Base-by-base conservation (phyloP, 37 sponge, comb jelly and placozoan species). In the Chondrosia reniformis region DNA sequence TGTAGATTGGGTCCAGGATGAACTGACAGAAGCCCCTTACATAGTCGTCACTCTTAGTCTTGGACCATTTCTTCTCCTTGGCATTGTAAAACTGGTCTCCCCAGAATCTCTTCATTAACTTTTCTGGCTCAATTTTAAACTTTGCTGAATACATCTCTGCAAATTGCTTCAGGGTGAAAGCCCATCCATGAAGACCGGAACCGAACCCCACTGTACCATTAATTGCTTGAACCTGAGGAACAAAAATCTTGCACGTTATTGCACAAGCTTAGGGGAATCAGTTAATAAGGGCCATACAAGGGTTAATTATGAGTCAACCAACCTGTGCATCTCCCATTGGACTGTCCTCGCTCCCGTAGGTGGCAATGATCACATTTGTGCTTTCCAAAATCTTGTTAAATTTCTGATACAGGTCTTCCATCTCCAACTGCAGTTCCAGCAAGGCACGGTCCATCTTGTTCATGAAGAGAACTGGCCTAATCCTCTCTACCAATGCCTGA, bases 401-500 rank as follows among this genome's bases (percentile, higher is more conserved):
- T 52, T 94, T 99, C 76, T 99, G 97, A 58, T 96, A 96, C 43
- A 97, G 83, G 36, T 97, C 95, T 34, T 94, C 92, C 66, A 89
- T 86, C 69, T 93, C 94, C 24, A 98, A 88, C 79, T 98, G 99
- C 22, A 98, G 85, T 85, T 98, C 99, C 22, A 98, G 91, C 13
- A 98, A 82, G 19, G 99, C 99, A 24, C 99, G 87, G 95, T 98
- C 99, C 99, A 98, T 98, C 89, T 98, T 98, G 96, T 98, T 98
- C 86, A 98, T 79, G 91, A 98, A 98, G 52, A 93, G 82, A 25
- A 98, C 92, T 12, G 99, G 99, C 83, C 84, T 95, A 84, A 98
- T 98, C 43, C 96, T 54, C 83, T 98, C 99, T 45, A 90, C 94
- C 41, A 98, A 90, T 55, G 99, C 99, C 77, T 98, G 99, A 40